These are phyloP conservation scores for Spilarctia lutea DNA, from an alignment of 2,888 invertebrate species.

Conservation along the genomic window DNA sequence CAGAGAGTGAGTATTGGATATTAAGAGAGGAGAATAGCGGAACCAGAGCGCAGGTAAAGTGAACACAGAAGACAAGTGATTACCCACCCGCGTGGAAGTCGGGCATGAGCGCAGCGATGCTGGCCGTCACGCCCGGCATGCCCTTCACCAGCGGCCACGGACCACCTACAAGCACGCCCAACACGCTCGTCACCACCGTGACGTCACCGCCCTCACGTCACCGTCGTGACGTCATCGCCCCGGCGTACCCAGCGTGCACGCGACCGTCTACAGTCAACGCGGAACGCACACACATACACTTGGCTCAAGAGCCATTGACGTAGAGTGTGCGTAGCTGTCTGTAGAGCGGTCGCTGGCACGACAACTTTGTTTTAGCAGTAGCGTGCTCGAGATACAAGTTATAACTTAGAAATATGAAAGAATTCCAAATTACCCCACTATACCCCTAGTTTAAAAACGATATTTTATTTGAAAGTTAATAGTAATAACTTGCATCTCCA, in stretches of 20 bases:
- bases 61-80: conserved; percentile 65
- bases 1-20: not conserved
- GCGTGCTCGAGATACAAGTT: conserved; percentile 53
- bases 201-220: conserved; percentile 24
- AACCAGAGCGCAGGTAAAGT: conserved; percentile 82
- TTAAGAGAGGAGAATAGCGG: conserved; percentile 11
- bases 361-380: conserved; percentile 28
- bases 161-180: conserved; percentile 68
- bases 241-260: conserved; percentile 16
- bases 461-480: not conserved
- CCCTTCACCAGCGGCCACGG: conserved; percentile 80
- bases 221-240: conserved; percentile 26
- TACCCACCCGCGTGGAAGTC: conserved; percentile 91
- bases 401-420: not conserved
- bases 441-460: not conserved
- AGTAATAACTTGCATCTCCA: conserved; percentile 53
- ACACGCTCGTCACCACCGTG: conserved; percentile 28
- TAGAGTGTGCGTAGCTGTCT: not conserved
- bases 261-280: not conserved
- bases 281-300: no score
- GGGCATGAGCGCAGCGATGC: conserved; percentile 89
- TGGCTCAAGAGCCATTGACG: not conserved
- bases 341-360: not conserved
- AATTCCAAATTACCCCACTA: not conserved
- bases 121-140: conserved; percentile 82